Evolutionary conservation across 2,888 invertebrate genomes (phyloP).

Genomic region (Allacma fusca): DNA sequence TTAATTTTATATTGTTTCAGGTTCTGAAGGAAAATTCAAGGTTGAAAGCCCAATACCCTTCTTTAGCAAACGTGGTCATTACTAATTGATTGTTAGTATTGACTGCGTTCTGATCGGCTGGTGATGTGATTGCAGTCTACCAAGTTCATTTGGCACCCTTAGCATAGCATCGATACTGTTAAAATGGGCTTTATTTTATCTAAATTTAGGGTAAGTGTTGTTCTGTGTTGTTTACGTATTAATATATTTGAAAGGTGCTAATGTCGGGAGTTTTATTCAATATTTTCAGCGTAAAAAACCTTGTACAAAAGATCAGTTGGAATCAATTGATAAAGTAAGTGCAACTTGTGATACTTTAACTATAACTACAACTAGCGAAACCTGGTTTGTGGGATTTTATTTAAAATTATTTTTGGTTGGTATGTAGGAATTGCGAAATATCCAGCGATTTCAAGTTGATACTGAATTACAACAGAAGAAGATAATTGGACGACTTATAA

Average conservation of each 20-base stretch:
- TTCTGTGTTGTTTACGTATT: not conserved
- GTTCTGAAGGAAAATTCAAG: too few relatives aligned
- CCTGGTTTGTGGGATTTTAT: too few relatives aligned
- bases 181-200: slow-evolving; percentile 58
- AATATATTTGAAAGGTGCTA: not conserved
- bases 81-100: too few relatives aligned
- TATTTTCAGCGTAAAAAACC: slow-evolving; percentile 68
- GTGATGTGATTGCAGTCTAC: not conserved
- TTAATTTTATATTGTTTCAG: too few relatives aligned
- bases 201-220: slow-evolving; percentile 55
- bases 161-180: not conserved
- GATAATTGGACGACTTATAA: slow-evolving; percentile 79
- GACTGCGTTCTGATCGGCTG: too few relatives aligned
- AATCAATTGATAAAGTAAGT: slow-evolving; percentile 73
- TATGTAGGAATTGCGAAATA: slow-evolving; percentile 75
- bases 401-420: too few relatives aligned
- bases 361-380: too few relatives aligned
- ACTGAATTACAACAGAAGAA: slow-evolving; percentile 84
- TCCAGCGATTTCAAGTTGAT: slow-evolving; percentile 80
- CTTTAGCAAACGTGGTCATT: too few relatives aligned
- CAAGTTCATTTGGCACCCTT: not conserved
- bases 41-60: too few relatives aligned
- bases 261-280: not conserved
- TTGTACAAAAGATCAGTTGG: slow-evolving; percentile 70
- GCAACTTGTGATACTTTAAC: slow-evolving; percentile 16